Evolutionary conservation across 2,113 vertebrate genomes (phyloP).

Genomic region (Orcinus orca): DNA sequence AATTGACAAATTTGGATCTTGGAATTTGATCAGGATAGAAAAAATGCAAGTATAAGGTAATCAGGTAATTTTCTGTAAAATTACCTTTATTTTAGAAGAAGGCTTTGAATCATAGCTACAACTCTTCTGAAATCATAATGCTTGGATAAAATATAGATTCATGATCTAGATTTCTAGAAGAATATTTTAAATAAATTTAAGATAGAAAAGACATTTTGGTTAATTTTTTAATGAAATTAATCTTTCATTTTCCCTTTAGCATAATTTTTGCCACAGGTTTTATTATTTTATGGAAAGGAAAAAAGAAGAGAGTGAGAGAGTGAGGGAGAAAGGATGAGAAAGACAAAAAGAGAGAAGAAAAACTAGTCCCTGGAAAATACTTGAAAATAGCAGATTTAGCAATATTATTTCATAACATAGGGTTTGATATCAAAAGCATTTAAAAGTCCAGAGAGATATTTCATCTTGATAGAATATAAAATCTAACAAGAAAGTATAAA

Average conservation of each 20-base stretch:
- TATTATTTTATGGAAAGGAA: conserved; percentile 11
- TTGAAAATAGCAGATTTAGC: not conserved
- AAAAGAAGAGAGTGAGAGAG: not conserved
- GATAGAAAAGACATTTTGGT: not conserved
- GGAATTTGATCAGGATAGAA: not conserved
- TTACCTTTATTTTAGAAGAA: not conserved
- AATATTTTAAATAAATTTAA: conserved; percentile 26
- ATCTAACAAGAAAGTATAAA: not conserved
- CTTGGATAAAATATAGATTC: not conserved
- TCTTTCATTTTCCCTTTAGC: not conserved
- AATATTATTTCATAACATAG: not conserved
- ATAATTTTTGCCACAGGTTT: not conserved
- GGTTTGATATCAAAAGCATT: not conserved
- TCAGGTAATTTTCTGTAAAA: not conserved
- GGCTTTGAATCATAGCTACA: not conserved
- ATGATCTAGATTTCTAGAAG: not conserved
- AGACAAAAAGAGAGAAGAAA: not conserved
- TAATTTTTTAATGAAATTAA: not conserved
- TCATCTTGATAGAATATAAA: not conserved
- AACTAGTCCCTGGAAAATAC: not conserved
- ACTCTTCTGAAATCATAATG: not conserved
- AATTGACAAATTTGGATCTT: not conserved
- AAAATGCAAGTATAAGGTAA: not conserved
- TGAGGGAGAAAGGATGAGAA: not conserved
- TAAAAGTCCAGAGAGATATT: not conserved